phyloP scores from a whole-genome alignment of 2,888 invertebrate genomes.

The Chorisops tibialis region DNA sequence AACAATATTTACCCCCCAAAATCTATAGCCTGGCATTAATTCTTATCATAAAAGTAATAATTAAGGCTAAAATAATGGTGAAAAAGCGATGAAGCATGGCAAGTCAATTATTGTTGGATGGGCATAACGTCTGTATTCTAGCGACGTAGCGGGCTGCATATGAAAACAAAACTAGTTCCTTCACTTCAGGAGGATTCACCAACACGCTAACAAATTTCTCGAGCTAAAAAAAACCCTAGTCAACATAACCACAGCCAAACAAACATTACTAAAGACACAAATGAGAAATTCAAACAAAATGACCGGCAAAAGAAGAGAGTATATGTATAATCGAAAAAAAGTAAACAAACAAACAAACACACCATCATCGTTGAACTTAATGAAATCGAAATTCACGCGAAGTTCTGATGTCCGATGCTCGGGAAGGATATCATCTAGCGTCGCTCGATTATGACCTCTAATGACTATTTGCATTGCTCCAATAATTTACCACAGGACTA shows the following conservation, averaged over 20 bases:
- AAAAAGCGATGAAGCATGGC: conserved; percentile 16
- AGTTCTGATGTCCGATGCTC: too few relatives aligned
- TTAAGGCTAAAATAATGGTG: conserved; percentile 12
- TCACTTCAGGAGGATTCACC: too few relatives aligned
- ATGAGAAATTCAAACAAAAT: conserved; percentile 23
- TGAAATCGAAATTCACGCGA: too few relatives aligned
- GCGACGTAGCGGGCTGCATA: too few relatives aligned
- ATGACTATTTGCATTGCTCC: neutral
- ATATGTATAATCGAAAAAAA: neutral
- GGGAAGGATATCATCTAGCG: neutral
- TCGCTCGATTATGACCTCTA: neutral
- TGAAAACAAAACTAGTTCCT: too few relatives aligned
- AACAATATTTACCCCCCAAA: too few relatives aligned
- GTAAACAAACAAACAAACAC: conserved; percentile 8
- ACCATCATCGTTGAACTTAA: neutral
- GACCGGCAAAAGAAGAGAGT: neutral
- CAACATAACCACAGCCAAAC: conserved; percentile 1
- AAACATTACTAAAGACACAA: conserved; percentile 16
- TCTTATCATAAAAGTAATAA: conserved; percentile 4
- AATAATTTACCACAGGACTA: neutral
- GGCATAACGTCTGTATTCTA: too few relatives aligned
- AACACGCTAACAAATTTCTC: too few relatives aligned
- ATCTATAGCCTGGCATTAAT: neutral
- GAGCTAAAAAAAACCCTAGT: too few relatives aligned
- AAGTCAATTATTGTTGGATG: conserved; percentile 18